Base-by-base conservation (phyloP, 1,140 invertebrate species). In the Drosophila parvula region DNA sequence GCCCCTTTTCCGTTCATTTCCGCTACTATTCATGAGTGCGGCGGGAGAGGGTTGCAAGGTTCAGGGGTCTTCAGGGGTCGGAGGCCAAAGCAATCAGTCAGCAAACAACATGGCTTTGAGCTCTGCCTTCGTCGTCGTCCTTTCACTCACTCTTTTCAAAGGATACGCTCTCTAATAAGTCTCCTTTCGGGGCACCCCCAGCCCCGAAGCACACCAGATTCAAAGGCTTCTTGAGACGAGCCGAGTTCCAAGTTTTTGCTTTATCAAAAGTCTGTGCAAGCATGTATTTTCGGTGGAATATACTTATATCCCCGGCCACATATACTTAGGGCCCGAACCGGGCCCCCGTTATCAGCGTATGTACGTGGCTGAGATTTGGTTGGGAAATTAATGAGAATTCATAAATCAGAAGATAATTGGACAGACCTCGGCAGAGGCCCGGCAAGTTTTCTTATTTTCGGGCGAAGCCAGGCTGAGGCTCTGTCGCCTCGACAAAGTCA, bases 41-140 rank as follows among this genome's bases (percentile, higher is more conserved):
- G 44, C 6, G 59, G 44, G 41, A 59, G 41, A 56, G 59, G 61
- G 38, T 63, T 43, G 51, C 18, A 32, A n/a, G 18, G n/a, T 22
- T 30, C 10, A 16, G 12, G 30, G 9, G 11, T n/a, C 10, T 32
- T 16, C 10, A 5, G 57, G 51, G 61, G 59, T 63, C 59, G 43
- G 63, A 69, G 51, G 62, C 62, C 75, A 83, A 84, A 88, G 83
- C 80, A 88, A 83, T 86, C 83, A 86, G 83, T 86, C 83, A 86
- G 78, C 80, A 79, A 74, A 78, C 68, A 85, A 77, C 74, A 77
- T 55, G 74, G 62, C 74, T 77, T 77, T 77, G 73, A 77, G 62
- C 50, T 43, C 63, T 75, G 71, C 73, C 63, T 55, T 60, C 69
- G 51, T 38, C 64, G 65, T 28, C 27, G 43, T 41, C 41, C 61